phyloP scores from a whole-genome alignment of 2,888 invertebrate genomes.

The Sylvicola cinctus region DNA sequence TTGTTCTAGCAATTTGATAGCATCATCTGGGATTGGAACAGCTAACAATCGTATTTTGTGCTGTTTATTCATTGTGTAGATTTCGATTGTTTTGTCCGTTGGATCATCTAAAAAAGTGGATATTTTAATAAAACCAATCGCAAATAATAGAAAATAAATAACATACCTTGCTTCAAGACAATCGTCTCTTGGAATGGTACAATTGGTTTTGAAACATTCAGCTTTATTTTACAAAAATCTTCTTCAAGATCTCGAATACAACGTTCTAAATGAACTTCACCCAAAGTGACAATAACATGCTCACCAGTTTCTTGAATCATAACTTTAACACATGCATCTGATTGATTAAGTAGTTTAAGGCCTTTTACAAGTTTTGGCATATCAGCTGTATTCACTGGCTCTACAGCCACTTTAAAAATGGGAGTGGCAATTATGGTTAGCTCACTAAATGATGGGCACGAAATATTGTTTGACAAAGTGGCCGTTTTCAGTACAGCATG shows the following conservation, averaged over 20 bases:
- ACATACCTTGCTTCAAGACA: constrained; percentile 38
- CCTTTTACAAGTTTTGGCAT: constrained; percentile 53
- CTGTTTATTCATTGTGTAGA: constrained; percentile 49
- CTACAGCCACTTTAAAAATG: constrained; percentile 83
- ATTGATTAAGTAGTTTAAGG: constrained; percentile 67
- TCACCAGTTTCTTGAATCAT: constrained; percentile 86
- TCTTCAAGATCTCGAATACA: constrained; percentile 79
- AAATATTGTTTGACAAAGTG: constrained; percentile 60
- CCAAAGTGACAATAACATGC: constrained; percentile 83
- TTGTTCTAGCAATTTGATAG: constrained; percentile 49
- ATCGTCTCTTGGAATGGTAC: constrained; percentile 93
- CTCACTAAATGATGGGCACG: constrained; percentile 77
- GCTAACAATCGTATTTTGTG: constrained; percentile 54
- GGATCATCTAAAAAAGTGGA: constrained; percentile 21
- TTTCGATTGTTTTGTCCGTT: constrained; percentile 31
- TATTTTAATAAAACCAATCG: constrained; percentile 11
- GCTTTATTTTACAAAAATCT: constrained; percentile 63
- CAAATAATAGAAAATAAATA: constrained; percentile 6
- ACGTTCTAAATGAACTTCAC: constrained; percentile 90
- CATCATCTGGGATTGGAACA: constrained; percentile 48
- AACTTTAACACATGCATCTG: constrained; percentile 80
- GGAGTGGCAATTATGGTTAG: constrained; percentile 58
- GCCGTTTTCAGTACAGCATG: constrained; percentile 73
- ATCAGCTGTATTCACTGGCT: constrained; percentile 63
- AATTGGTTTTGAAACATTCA: constrained; percentile 88